phyloP scores from a whole-genome alignment of 2,797 vertebrate genomes.

The Eremophila alpestris region DNA sequence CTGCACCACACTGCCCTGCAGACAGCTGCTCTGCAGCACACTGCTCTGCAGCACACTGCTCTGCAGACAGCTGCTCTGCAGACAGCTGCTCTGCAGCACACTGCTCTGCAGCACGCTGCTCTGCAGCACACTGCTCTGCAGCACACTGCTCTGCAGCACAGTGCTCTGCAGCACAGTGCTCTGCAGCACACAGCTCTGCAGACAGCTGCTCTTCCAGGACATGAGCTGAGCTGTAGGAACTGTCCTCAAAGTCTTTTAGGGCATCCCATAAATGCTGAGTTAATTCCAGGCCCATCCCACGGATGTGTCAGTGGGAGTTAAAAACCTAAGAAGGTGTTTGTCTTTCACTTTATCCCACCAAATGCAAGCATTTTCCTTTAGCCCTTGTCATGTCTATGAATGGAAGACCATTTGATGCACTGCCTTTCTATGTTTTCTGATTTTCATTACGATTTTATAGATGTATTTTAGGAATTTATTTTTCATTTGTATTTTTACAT shows the following conservation, averaged over 20 bases:
- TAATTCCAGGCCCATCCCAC: neutral
- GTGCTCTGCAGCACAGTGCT: neutral
- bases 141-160: neutral
- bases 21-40: accelerated
- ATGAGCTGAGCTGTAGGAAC: neutral
- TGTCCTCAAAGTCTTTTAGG: neutral
- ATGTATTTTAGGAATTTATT: neutral
- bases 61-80: neutral
- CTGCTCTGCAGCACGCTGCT: neutral
- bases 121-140: neutral
- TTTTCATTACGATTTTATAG: neutral
- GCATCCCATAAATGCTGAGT: neutral
- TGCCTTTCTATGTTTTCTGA: neutral
- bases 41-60: neutral
- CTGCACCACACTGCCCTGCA: neutral
- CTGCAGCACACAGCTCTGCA: neutral
- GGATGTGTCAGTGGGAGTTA: neutral
- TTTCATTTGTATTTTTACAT: neutral
- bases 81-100: neutral
- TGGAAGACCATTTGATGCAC: neutral
- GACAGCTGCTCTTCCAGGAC: neutral
- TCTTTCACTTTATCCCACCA: neutral
- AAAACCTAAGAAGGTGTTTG: neutral
- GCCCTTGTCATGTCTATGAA: neutral
- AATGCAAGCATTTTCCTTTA: neutral